A percentile compares a stretch with the other conserved stretches of the same genome.
These are phyloP conservation scores for Merodon equestris DNA, from an alignment of 2,888 invertebrate species.

Conservation along the genomic window DNA sequence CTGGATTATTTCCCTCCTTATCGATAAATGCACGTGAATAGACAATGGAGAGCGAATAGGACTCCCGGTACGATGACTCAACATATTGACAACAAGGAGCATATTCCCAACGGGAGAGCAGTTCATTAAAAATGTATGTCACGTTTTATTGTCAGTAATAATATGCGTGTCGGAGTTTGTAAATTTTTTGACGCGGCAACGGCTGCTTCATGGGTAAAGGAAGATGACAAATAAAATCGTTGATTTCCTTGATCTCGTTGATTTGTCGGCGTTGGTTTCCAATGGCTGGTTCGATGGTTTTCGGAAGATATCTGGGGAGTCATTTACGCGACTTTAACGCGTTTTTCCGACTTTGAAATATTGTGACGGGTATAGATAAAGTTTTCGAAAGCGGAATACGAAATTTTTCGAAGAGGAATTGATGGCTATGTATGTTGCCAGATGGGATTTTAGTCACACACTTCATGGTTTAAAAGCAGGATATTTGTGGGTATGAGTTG, in stretches of 20 bases:
- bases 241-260: too few relatives aligned
- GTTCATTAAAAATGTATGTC: constrained; percentile 37
- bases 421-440: too few relatives aligned
- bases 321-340: too few relatives aligned
- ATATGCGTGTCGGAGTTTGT: constrained; percentile 50
- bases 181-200: constrained; percentile 13
- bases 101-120: not conserved
- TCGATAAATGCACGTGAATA: constrained; percentile 16
- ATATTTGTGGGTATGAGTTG: too few relatives aligned
- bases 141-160: constrained; percentile 54
- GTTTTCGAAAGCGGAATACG: not conserved
- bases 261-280: constrained; percentile 12
- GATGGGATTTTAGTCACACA: too few relatives aligned
- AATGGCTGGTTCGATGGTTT: constrained; percentile 23
- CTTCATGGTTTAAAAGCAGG: too few relatives aligned
- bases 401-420: too few relatives aligned
- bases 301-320: not conserved
- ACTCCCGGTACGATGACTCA: constrained; percentile 26
- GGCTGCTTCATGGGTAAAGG: constrained; percentile 12
- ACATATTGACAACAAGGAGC: not conserved
- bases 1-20: not conserved
- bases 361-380: not conserved
- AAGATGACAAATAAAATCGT: constrained; percentile 6
- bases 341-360: too few relatives aligned
- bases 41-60: not conserved